Conservation (phyloP, 2,113 vertebrate genomes). For the Nothobranchius kuhntae region DNA sequence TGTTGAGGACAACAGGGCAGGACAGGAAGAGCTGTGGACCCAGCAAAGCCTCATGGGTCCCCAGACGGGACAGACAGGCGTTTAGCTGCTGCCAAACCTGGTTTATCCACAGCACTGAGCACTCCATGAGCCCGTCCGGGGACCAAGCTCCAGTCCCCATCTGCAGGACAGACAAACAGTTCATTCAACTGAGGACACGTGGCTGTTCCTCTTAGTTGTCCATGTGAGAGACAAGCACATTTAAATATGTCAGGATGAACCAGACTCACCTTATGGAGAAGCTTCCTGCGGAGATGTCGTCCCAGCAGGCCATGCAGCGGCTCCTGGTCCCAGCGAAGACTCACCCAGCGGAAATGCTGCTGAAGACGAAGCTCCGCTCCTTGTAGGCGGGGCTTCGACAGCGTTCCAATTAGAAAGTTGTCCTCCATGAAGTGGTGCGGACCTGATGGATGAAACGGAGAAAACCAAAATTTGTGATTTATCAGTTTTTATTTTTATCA, state of each 20-base stretch:
- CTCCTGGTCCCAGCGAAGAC: constrained; percentile 92
- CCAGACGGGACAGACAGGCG: constrained; percentile 88
- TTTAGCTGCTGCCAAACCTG: constrained; percentile 93
- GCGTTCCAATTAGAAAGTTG: constrained; percentile 89
- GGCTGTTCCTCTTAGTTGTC: no score
- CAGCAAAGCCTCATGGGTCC: constrained; percentile 88
- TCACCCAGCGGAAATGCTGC: constrained; percentile 96
- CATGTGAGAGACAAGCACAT: no score
- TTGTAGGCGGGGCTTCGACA: constrained; percentile 88
- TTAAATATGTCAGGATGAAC: no score
- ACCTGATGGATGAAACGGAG: constrained; percentile 61
- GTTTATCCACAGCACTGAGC: constrained; percentile 84
- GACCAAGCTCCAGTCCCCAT: constrained; percentile 80
- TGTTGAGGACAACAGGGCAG: constrained; percentile 86
- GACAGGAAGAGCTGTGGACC: constrained; percentile 91
- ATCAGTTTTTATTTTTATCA: not conserved
- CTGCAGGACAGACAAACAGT: constrained; percentile 61
- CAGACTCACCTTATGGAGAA: constrained; percentile 84
- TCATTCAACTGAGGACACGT: not conserved
- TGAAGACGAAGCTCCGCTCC: constrained; percentile 89
- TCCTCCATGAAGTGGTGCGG: constrained; percentile 86
- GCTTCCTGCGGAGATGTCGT: constrained; percentile 87
- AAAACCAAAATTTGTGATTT: no score
- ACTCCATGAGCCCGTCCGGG: constrained; percentile 80
- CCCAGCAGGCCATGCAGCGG: constrained; percentile 88